Percentiles rank a stretch among this genome's conserved stretches.
Evolutionary conservation across 1,140 invertebrate species (phyloP).

Genomic region (Drosophila littoralis): DNA sequence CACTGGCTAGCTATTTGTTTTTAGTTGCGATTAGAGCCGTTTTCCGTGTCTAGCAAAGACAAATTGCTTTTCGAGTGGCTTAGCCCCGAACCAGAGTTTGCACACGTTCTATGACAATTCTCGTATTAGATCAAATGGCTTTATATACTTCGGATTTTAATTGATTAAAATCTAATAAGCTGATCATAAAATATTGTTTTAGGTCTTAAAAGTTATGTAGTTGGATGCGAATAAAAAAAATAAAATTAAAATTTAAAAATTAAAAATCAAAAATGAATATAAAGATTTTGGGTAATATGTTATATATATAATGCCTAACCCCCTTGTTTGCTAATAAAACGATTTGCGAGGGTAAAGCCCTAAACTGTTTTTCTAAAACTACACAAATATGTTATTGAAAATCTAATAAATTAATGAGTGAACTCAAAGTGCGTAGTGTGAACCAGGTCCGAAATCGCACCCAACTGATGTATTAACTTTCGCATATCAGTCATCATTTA

Average conservation of each 20-base stretch:
- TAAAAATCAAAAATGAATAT: background rate
- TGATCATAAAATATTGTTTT: background rate
- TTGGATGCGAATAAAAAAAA: too few species aligned
- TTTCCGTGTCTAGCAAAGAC: conserved; percentile 24
- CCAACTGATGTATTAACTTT: too few species aligned
- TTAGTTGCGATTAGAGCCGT: conserved; percentile 36
- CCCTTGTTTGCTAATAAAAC: too few species aligned
- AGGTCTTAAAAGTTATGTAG: background rate
- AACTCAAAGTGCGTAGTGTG: too few species aligned
- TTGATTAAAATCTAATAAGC: conserved; percentile 2
- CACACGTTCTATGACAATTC: conserved; percentile 1
- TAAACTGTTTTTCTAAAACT: too few species aligned
- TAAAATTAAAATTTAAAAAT: background rate
- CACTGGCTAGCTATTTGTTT: conserved; percentile 25
- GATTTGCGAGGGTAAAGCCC: too few species aligned
- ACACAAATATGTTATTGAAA: too few species aligned
- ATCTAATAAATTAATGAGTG: too few species aligned
- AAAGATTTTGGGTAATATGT: too few species aligned
- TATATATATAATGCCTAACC: too few species aligned
- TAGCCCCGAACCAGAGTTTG: background rate
- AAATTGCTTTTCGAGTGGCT: conserved; percentile 44
- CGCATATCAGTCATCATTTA: too few species aligned
- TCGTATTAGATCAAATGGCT: background rate
- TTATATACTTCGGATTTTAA: background rate
- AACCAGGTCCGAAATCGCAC: too few species aligned